Evolutionary conservation across 1,140 invertebrate species (phyloP).

Genomic region (Spodoptera litura): DNA sequence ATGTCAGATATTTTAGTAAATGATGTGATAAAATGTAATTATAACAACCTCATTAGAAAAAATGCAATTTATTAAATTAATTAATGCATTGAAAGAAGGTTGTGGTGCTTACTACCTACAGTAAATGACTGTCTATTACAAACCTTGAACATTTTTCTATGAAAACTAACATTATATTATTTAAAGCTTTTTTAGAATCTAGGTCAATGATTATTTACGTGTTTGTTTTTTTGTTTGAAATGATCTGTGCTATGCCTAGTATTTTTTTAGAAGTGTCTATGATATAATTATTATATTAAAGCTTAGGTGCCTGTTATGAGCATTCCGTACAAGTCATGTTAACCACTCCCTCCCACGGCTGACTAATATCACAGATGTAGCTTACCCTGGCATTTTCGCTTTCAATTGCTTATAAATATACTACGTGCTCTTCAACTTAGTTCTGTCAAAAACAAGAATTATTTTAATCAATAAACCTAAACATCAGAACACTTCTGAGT

Average conservation of each 20-base stretch:
- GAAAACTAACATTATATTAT: background rate
- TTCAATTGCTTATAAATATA: slow-evolving; percentile 54
- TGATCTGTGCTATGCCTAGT: background rate
- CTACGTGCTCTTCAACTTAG: slow-evolving; percentile 54
- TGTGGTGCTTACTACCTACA: no score
- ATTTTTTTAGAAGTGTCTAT: background rate
- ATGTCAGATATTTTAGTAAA: background rate
- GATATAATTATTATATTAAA: background rate
- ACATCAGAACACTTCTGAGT: background rate
- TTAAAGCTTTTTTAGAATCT: background rate
- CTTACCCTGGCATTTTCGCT: slow-evolving; percentile 83
- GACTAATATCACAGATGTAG: slow-evolving; percentile 54
- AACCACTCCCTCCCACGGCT: slow-evolving; percentile 77
- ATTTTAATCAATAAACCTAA: slow-evolving; percentile 18
- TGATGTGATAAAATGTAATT: background rate
- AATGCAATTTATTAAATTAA: no score
- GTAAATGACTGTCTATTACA: background rate
- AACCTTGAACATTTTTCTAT: background rate
- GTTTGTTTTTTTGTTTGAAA: no score
- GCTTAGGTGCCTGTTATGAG: slow-evolving; percentile 33
- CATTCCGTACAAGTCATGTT: slow-evolving; percentile 51
- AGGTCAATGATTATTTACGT: background rate
- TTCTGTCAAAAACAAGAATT: slow-evolving; percentile 70
- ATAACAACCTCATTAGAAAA: no score
- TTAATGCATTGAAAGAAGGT: no score